Evolutionary conservation across 2,888 invertebrate species (phyloP).

Genomic region (Furcula furcula): DNA sequence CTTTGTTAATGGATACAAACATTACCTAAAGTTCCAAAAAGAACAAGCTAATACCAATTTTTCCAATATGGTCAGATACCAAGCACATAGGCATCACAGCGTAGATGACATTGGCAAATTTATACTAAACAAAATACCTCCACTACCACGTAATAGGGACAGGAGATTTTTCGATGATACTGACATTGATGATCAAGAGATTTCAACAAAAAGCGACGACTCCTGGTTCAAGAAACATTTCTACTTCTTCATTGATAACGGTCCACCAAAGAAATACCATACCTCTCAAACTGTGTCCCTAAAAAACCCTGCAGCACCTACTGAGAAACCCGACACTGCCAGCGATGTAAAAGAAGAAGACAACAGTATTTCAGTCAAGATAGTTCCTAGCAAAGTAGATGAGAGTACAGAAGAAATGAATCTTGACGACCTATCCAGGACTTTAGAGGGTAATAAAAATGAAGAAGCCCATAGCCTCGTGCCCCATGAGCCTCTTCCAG

Average conservation of each 20-base stretch:
- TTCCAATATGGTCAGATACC: conserved; percentile 58
- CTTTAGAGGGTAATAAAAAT: conserved; percentile 9
- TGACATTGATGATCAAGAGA: conserved; percentile 53
- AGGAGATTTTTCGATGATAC: conserved; percentile 47
- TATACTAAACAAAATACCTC: conserved; percentile 61
- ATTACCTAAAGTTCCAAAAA: conserved; percentile 62
- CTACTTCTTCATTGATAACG: conserved; percentile 52
- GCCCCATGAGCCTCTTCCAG: neutral
- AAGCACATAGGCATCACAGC: conserved; percentile 66
- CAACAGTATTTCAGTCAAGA: neutral
- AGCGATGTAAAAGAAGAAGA: neutral
- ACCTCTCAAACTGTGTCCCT: conserved; percentile 52
- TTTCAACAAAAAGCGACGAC: conserved; percentile 60
- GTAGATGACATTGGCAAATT: conserved; percentile 72
- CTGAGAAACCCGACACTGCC: neutral
- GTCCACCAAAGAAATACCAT: conserved; percentile 54
- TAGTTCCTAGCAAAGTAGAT: conserved; percentile 1
- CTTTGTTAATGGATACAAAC: conserved; percentile 63
- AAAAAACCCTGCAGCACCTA: conserved; percentile 32
- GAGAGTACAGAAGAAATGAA: neutral
- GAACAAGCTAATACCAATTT: conserved; percentile 51
- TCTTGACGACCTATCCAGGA: conserved; percentile 15
- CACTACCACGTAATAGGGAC: conserved; percentile 31
- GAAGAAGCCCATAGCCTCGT: neutral
- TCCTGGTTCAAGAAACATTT: conserved; percentile 69